Conservation (phyloP, 2,113 vertebrate genomes). For the Xenotilapia caudafasciata region DNA sequence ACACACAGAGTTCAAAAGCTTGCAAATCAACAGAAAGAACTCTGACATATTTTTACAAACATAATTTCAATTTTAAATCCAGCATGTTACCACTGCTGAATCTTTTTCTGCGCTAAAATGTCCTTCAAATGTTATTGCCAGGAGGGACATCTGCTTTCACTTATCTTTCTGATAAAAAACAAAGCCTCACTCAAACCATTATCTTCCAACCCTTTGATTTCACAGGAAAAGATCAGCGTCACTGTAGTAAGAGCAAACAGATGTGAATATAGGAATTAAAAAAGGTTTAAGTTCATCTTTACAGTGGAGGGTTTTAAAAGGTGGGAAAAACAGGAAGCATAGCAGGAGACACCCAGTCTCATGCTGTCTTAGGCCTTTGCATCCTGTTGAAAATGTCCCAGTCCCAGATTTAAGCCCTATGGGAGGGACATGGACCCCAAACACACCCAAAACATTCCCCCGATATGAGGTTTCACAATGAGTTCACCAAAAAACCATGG, state of each 20-base stretch:
- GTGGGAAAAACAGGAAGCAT: conserved; percentile 11
- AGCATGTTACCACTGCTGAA: background rate
- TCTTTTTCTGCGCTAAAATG: background rate
- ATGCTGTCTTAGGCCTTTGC: background rate
- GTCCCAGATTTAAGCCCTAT: background rate
- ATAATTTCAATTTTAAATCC: background rate
- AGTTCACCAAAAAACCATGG: background rate
- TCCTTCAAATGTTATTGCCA: background rate
- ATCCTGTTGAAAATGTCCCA: background rate
- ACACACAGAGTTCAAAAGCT: background rate
- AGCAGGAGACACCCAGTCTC: background rate
- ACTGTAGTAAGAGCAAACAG: conserved; percentile 19
- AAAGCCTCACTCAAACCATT: conserved; percentile 26
- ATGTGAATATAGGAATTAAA: background rate
- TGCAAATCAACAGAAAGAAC: background rate
- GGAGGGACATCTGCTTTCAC: background rate
- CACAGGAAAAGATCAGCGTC: conserved; percentile 30
- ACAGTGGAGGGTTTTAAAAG: conserved; percentile 15
- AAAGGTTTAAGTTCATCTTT: conserved; percentile 12
- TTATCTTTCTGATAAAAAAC: background rate
- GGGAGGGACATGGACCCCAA: background rate
- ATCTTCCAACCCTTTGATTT: conserved; percentile 33
- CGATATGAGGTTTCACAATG: background rate
- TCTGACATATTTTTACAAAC: background rate
- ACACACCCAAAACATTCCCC: background rate